phyloP scores from a whole-genome alignment of 2,888 invertebrate species.

The Cepaea hortensis region DNA sequence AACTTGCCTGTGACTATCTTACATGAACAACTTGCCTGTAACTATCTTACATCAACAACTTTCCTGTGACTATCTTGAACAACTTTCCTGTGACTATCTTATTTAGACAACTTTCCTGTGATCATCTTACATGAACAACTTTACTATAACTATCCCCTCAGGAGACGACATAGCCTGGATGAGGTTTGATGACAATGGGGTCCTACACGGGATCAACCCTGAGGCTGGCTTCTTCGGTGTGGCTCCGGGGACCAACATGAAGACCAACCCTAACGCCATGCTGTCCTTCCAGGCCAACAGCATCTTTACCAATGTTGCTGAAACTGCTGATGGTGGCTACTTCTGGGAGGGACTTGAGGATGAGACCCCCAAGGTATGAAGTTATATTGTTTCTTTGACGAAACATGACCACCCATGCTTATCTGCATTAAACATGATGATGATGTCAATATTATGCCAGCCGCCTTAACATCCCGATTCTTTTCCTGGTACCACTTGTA shows the following conservation, averaged over 20 bases:
- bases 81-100: too few species aligned
- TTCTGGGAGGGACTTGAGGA: slow-evolving; percentile 99
- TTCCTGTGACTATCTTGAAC: too few species aligned
- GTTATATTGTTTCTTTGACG: slow-evolving; percentile 37
- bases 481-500: too few species aligned
- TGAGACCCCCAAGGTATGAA: slow-evolving; percentile 75
- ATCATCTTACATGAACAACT: too few species aligned
- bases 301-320: slow-evolving; percentile 97
- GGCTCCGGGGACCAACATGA: slow-evolving; percentile 93
- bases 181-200: slow-evolving; percentile 80
- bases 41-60: too few species aligned
- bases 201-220: slow-evolving; percentile 95
- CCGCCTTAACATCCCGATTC: too few species aligned
- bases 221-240: slow-evolving; percentile 99
- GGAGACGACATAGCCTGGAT: slow-evolving; percentile 96
- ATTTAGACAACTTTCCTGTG: too few species aligned
- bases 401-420: slow-evolving; percentile 48
- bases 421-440: slow-evolving; percentile 28
- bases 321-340: slow-evolving; percentile 94
- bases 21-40: too few species aligned
- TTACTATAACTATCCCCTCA: slow-evolving; percentile 38
- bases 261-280: slow-evolving; percentile 98
- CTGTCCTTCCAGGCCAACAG: slow-evolving; percentile 91
- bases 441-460: slow-evolving; percentile 61
- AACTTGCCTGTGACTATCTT: too few species aligned